phyloP scores from a whole-genome alignment of 2,113 vertebrate genomes.

The Pluvialis apricaria region DNA sequence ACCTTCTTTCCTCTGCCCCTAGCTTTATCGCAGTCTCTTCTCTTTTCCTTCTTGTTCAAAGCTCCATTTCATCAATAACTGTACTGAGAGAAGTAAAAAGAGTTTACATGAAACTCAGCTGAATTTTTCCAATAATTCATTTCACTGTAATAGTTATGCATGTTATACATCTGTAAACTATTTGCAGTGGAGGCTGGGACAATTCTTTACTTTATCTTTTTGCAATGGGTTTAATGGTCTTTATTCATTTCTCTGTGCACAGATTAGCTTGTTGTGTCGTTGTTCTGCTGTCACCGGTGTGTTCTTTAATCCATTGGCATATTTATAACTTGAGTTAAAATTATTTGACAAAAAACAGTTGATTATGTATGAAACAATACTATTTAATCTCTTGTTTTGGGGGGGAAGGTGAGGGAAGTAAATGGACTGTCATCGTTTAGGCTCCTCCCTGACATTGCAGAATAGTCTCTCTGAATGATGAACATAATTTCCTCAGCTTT shows the following conservation, averaged over 20 bases:
- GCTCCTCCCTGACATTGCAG: background rate
- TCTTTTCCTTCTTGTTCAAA: background rate
- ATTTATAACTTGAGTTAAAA: slow-evolving; percentile 4
- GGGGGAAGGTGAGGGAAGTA: background rate
- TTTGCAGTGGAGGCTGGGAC: background rate
- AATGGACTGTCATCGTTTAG: too few species aligned
- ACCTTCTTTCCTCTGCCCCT: background rate
- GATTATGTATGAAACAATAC: background rate
- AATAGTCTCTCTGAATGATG: background rate
- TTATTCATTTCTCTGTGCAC: background rate
- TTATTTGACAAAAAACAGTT: background rate
- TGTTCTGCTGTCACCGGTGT: background rate
- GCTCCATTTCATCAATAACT: background rate
- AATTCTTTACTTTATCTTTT: background rate
- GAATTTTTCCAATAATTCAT: background rate
- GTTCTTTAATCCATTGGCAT: background rate
- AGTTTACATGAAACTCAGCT: background rate
- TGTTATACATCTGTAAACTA: background rate
- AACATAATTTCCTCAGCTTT: background rate
- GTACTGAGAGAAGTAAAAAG: background rate
- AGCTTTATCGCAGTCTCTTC: background rate
- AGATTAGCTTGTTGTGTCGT: background rate
- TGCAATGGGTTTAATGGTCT: background rate
- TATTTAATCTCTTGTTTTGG: background rate
- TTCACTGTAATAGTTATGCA: background rate